These are phyloP conservation scores for Lophura swinhoii DNA, from an alignment of 2,797 vertebrate species.

Conservation along the genomic window DNA sequence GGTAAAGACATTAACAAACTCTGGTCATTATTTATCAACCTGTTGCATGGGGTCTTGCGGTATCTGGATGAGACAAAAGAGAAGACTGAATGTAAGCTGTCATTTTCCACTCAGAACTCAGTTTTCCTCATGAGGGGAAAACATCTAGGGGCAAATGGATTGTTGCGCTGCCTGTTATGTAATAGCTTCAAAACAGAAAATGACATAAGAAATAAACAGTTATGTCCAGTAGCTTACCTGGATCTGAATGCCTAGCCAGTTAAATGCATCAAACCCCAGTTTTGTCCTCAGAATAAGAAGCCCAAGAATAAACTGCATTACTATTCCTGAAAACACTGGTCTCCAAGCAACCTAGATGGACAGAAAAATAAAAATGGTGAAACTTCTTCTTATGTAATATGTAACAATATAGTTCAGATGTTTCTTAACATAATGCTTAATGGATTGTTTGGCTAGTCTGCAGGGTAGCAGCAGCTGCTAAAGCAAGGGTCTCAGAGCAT, in stretches of 20 bases:
- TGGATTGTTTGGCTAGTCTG: neutral
- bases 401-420: neutral
- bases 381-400: neutral
- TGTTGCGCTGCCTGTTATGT: neutral
- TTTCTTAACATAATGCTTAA: neutral
- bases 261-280: conserved; percentile 79
- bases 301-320: conserved; percentile 86
- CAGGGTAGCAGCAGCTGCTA: neutral
- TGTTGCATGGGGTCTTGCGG: neutral
- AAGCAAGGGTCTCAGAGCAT: neutral
- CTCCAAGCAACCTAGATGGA: conserved; percentile 82
- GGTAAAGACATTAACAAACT: neutral
- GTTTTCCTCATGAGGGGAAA: neutral
- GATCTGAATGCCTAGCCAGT: conserved; percentile 84
- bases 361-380: neutral
- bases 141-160: neutral
- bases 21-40: neutral
- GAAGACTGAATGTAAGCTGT: neutral
- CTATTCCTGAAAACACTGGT: conserved; percentile 84
- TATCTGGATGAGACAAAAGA: neutral
- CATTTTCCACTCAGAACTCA: neutral
- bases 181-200: neutral
- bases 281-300: conserved; percentile 85
- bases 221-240: conserved; percentile 77
- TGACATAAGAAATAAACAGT: neutral